Base-by-base conservation (phyloP, 2,888 invertebrate species). In the Spicauda simplicius region DNA sequence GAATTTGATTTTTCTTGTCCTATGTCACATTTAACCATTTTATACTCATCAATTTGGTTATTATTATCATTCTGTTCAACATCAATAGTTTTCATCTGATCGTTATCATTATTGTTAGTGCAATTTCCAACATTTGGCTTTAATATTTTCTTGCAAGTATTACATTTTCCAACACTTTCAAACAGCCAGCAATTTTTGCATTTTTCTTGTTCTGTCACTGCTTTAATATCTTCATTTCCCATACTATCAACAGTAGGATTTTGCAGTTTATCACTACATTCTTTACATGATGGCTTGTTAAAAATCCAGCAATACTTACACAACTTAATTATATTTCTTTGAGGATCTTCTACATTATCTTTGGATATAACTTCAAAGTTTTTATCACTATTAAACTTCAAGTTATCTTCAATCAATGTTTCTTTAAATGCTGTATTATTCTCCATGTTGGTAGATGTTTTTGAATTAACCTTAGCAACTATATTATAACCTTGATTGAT, bases 161-260 rank as follows among this genome's bases (percentile, higher is more conserved):
- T 71, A 77, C 87, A 87, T 73, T 76, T 79, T 0, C 69, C 65
- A 11, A 73, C 56, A 67, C 76, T 68, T 59, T 70, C 70, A 48
- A 86, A 87, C 20, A 87, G 30, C 82, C 86, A 87, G 63, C 87
- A 87, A 66, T 70, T 70, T 54, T 80, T 76, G 64, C 87, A 86
- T 70, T 0, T 64, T 64, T 66, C 19, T 37, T 53, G 55, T 5
- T 1, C n/a, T 16, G n/a, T n/a, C n/a, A 16, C 1, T 50, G 18
- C 3, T 50, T 50, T n/a, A 7, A 45, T 2, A 45, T n/a, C 41
- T 48, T 0, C 16, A 18, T 18, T 6, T n/a, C 7, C 25, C 12
- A 48, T 14, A 50, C 25, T 48, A 10, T 48, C 12, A 8, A 45
- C 14, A 6, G 16, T 48, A 10, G 12, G 8, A 12, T 37, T 37